Evolutionary conservation across 2,888 invertebrate species (phyloP), one percentile per base, ranked within the genome.

Genomic region (Hirudinaria manillensis): DNA sequence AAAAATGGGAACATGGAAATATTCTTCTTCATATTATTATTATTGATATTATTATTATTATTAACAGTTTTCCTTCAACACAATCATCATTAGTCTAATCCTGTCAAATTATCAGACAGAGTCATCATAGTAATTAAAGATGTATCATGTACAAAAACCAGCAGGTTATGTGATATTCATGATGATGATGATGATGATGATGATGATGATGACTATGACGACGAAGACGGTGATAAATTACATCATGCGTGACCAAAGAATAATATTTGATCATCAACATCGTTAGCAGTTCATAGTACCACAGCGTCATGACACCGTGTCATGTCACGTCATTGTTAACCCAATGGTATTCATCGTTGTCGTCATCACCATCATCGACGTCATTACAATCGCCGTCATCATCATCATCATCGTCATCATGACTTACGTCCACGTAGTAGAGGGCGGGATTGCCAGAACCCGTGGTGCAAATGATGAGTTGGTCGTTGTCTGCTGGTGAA

Each of bases 351-450:
- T 53, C 53, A 56, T 56, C 56, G 27, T 56, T 16, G 13, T 27
- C 56, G 27, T 27, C 56, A 56, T 27, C 56, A 56, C 3, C 61
- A 61, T n/a, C 61, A 61, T 61, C 61, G n/a, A 2, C 1, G 13
- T 29, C 61, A 4, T 10, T n/a, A 61, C 6, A 10, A 61, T 61
- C 7, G n/a, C 24, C 61, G n/a, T 61, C 61, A 61, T 10, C 61
- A 61, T n/a, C 61, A 61, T 10, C 61, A 61, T 19, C 61, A 61
- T n/a, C 7, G 29, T 1, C 24, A 61, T 21, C 53, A 53, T 53
- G 4, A 65, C 76, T 61, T 34, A 77, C 77, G 56, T 70, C 65
- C n/a, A 77, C 75, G 65, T 75, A 38, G 56, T 77, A 77, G 24
- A 77, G 65, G 27, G 71, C 68, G 0, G 77, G 75, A 4, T 65